Base-by-base conservation (phyloP, 2,113 vertebrate genomes). In the Peromyscus californicus region DNA sequence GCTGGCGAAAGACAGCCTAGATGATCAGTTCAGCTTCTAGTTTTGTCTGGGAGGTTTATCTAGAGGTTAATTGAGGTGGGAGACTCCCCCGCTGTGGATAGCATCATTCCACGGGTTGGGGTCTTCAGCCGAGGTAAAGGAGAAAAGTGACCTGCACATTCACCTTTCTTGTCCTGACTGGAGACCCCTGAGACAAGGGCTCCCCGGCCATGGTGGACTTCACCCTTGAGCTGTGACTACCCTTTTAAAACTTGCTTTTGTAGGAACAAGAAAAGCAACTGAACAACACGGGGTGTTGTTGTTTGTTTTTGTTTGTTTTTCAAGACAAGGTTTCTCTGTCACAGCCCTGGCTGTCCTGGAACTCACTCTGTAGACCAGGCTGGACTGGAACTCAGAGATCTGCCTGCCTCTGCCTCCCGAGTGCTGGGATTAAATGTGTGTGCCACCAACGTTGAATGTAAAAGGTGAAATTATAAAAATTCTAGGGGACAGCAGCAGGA, bases 381-480 rank as follows among this genome's bases (percentile, higher is more conserved):
- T 72, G 36, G 8, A 36, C 70, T 72, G 17, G 70, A 72, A 72
- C 70, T 72, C 36, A 21, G 19, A 72, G 63, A 65, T 65, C 9
- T 12, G 8, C 19, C 70, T 39, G 7, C 36, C 24, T 22, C 19
- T 19, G 70, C 36, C 16, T 72, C 69, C n/a, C 15, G 0, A 72
- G 17, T 0, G 19, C 36, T n/a, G 70, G 19, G 8, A 72, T 39
- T n/a, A 72, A n/a, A 72, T 36, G 36, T 19, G 33, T 16, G 3
- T 1, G 7, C 69, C 70, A 72, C 17, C 3, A n/a, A 36, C 1
- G 3, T 19, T 84, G 76, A 83, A 86, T 42, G 22, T 63, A 91
- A 83, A 91, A 39, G 57, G 24, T 95, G 48, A 78, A 88, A 63
- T 17, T n/a, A 59, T 76, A 36, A 69, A 94, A 92, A 76, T 76